Evolutionary conservation across 2,797 vertebrate species (phyloP), one percentile per base, ranked within the genome.

Genomic region (Sebastes minor): DNA sequence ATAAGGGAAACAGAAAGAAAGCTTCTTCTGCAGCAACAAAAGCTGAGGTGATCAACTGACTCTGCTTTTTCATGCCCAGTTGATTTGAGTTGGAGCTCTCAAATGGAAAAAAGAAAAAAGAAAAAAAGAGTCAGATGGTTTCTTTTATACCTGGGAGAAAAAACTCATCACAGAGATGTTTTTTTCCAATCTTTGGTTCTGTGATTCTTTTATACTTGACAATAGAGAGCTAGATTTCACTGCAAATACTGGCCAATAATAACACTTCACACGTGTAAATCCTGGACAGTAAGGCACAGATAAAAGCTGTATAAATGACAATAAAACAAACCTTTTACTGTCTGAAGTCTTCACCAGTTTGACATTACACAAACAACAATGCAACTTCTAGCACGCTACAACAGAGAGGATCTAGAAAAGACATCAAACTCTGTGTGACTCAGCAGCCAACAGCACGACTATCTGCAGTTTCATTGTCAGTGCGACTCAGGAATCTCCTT

Each of bases 21-120:
- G 78, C 84, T 87, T 90, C 80, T 68, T 71, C 23, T 80, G 71
- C 82, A 65, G 73, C 71, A 73, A 71, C 71, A 81, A 42, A 91
- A 82, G 63, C 65, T 23, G 59, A 78, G 68, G 77, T 87, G 82
- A 88, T 82, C 81, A 82, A 62, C 77, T 65, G 76, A 63, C 76
- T 74, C 33, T 83, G 49, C 22, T 77, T 85, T 82, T 80, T 49
- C 75, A 65, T 70, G 42, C 59, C 62, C 78, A 73, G 80, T 62
- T 91, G 79, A 80, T 90, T 88, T 55, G 20, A 59, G 28, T 90
- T 87, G 74, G 81, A 75, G 70, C 80, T 81, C 66, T 55, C 71
- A 52, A 42, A 23, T 66, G 38, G 13, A 66, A 14, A 78, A 46
- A 18, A 64, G 18, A 38, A 56, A 77, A 66, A 14, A 76, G 9